These are phyloP conservation scores for Ophion slaviceki DNA, from an alignment of 2,888 invertebrate genomes.

Conservation along the genomic window DNA sequence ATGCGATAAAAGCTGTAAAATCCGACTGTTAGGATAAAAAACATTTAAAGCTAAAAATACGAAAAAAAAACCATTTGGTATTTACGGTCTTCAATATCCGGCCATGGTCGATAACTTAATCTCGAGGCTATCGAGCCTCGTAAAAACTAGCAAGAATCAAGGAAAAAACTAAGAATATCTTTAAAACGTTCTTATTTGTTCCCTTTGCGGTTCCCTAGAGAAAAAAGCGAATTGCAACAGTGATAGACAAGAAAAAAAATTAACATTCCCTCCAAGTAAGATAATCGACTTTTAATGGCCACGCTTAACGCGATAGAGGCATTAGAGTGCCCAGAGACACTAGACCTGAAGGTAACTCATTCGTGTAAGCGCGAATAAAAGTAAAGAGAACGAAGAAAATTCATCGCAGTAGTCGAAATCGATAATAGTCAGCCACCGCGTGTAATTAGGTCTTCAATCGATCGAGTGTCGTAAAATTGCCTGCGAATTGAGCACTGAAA, in stretches of 20 bases:
- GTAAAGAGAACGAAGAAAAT: slow-evolving; percentile 3
- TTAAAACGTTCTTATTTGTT: neutral
- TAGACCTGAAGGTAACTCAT: slow-evolving; percentile 38
- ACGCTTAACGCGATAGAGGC: neutral
- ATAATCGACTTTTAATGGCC: slow-evolving; percentile 33
- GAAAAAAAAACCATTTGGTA: neutral
- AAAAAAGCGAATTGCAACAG: neutral
- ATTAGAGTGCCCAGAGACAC: slow-evolving; percentile 4
- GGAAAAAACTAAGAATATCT: neutral
- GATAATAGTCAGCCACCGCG: slow-evolving; percentile 21
- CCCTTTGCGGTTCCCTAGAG: no score
- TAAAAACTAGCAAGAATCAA: neutral
- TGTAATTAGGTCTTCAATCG: neutral
- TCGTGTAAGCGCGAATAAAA: slow-evolving; percentile 20
- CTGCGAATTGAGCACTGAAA: neutral
- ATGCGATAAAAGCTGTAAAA: no score
- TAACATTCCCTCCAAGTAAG: neutral
- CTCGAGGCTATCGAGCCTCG: neutral
- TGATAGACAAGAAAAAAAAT: slow-evolving; percentile 8
- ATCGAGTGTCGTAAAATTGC: neutral
- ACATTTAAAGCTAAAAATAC: no score
- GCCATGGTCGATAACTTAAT: neutral
- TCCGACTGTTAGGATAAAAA: no score
- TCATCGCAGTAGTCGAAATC: slow-evolving; percentile 27
- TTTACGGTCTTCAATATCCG: neutral